phyloP scores from a whole-genome alignment of 2,888 invertebrate genomes.

The Pomacea canaliculata region DNA sequence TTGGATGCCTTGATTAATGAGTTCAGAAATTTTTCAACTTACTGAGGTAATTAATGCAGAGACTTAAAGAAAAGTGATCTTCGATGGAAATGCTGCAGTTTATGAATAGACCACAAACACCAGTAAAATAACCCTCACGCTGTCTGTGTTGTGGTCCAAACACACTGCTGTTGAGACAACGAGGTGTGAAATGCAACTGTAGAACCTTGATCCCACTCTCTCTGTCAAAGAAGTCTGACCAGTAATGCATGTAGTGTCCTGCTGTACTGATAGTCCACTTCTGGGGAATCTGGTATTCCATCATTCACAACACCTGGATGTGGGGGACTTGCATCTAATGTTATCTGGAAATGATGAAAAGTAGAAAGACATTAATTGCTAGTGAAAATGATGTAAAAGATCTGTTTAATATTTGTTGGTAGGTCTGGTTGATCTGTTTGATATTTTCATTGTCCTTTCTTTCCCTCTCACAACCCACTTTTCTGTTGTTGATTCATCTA shows the following conservation, averaged over 20 bases:
- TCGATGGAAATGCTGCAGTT: too few relatives aligned
- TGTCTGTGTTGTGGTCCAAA: slow-evolving; percentile 10
- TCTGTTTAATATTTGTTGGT: too few relatives aligned
- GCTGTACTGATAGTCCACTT: slow-evolving; percentile 48
- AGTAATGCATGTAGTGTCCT: slow-evolving; percentile 39
- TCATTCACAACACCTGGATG: slow-evolving; percentile 49
- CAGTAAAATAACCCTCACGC: too few relatives aligned
- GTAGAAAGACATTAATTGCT: too few relatives aligned
- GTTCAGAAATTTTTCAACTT: too few relatives aligned
- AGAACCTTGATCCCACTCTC: slow-evolving; percentile 51
- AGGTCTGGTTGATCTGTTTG: too few relatives aligned
- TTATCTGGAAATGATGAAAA: slow-evolving; percentile 38
- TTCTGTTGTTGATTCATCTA: not conserved
- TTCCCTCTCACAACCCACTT: slow-evolving; percentile 1
- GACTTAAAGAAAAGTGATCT: too few relatives aligned
- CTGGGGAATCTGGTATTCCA: slow-evolving; percentile 39
- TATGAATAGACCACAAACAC: too few relatives aligned
- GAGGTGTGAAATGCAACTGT: slow-evolving; percentile 39
- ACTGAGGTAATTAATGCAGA: too few relatives aligned
- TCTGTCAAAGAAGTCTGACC: slow-evolving; percentile 56
- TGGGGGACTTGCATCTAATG: slow-evolving; percentile 52
- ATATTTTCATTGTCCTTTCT: not conserved
- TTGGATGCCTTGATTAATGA: too few relatives aligned
- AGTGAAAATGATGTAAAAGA: too few relatives aligned
- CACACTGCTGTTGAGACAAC: slow-evolving; percentile 1